Evolutionary conservation across 2,888 invertebrate genomes (phyloP).

Genomic region (Germaria angustata): DNA sequence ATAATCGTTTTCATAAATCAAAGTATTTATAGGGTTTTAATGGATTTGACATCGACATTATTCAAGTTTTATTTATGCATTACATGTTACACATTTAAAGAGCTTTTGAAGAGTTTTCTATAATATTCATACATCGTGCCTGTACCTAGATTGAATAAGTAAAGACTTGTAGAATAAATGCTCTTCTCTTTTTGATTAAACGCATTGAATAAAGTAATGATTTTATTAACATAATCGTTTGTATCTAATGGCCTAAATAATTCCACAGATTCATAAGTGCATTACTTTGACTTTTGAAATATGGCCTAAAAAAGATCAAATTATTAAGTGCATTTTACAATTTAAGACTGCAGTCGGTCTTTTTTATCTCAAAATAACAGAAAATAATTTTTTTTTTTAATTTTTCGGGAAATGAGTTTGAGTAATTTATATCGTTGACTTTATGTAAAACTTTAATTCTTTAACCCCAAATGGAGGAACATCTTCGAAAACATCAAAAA

Average conservation of each 20-base stretch:
- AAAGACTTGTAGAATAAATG: background rate
- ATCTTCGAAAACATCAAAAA: no score
- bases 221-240: background rate
- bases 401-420: no score
- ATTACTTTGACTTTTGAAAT: background rate
- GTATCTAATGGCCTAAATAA: constrained; percentile 21
- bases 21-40: constrained; percentile 44
- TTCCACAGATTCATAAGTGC: background rate
- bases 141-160: background rate
- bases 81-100: background rate
- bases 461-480: no score
- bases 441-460: no score
- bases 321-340: background rate
- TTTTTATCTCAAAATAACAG: background rate
- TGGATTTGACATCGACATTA: constrained; percentile 24
- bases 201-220: background rate
- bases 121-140: background rate
- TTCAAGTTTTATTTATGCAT: background rate
- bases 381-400: no score
- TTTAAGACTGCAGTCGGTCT: background rate
- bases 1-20: constrained; percentile 47
- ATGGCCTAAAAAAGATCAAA: background rate
- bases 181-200: background rate
- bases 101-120: background rate
- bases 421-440: no score